phyloP scores from a whole-genome alignment of 2,113 vertebrate genomes.

The Gobiocypris rarus region DNA sequence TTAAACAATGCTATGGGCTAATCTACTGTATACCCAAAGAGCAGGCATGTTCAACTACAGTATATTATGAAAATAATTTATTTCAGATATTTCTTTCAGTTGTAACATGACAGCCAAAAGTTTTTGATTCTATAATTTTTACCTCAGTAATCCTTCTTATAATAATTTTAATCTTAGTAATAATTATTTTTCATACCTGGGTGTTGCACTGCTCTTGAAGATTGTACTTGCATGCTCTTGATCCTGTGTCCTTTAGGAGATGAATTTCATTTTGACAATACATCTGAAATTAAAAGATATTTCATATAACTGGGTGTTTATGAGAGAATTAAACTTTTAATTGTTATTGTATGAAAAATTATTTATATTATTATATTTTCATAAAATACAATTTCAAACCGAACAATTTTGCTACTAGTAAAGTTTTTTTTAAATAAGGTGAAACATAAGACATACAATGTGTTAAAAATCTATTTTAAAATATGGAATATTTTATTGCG shows the following conservation, averaged over 20 bases:
- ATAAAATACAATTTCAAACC: background rate
- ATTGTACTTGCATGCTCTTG: conserved; percentile 73
- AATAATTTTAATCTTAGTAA: background rate
- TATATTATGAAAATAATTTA: background rate
- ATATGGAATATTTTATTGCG: background rate
- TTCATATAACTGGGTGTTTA: background rate
- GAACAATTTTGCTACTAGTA: background rate
- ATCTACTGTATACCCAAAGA: background rate
- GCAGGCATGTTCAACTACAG: background rate
- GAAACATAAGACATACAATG: background rate
- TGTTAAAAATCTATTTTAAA: background rate
- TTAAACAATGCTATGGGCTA: background rate
- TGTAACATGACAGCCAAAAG: background rate
- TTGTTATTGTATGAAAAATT: background rate
- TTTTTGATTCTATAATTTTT: background rate
- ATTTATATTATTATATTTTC: background rate
- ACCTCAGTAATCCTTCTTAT: background rate
- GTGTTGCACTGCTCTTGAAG: conserved; percentile 25
- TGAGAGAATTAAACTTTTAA: background rate
- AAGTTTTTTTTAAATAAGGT: background rate
- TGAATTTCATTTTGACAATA: conserved; percentile 83
- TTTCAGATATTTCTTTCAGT: background rate
- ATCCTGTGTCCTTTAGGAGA: conserved; percentile 80
- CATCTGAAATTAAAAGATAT: conserved; percentile 68
- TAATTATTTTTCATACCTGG: conserved; percentile 44